These are phyloP conservation scores for Eueides isabella DNA, from an alignment of 1,140 invertebrate genomes.

Conservation along the genomic window DNA sequence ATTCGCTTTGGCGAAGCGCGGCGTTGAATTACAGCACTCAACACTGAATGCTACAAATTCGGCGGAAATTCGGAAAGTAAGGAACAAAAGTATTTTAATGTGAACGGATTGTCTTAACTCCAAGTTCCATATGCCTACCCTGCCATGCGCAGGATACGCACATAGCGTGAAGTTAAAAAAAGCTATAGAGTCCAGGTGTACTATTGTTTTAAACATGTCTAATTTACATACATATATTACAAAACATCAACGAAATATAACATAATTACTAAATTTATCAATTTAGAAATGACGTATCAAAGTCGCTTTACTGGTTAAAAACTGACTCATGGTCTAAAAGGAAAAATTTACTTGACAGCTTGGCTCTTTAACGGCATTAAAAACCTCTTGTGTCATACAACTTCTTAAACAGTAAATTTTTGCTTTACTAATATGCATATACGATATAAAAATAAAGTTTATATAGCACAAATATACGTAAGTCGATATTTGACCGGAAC, in stretches of 20 bases:
- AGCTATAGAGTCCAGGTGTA: too few relatives aligned
- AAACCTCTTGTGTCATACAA: not conserved
- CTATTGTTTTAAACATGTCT: too few relatives aligned
- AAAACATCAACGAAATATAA: not conserved
- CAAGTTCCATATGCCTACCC: too few relatives aligned
- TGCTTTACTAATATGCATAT: not conserved
- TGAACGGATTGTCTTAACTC: too few relatives aligned
- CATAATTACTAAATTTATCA: not conserved
- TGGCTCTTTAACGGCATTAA: not conserved
- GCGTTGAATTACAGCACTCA: too few relatives aligned
- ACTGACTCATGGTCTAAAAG: not conserved
- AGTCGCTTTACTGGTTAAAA: not conserved
- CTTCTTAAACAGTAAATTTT: not conserved
- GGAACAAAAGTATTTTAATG: too few relatives aligned
- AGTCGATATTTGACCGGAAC: not conserved
- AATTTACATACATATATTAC: not conserved
- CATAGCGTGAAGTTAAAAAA: too few relatives aligned
- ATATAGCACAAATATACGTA: not conserved
- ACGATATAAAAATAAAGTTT: not conserved
- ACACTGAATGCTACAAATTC: too few relatives aligned
- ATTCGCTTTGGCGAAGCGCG: too few relatives aligned
- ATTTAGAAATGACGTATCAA: slow-evolving; percentile 9
- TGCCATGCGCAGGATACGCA: too few relatives aligned
- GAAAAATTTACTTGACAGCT: not conserved
- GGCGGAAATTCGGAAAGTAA: too few relatives aligned